These are phyloP conservation scores for Armadillidium nasatum DNA, from an alignment of 1,140 invertebrate species.

Conservation along the genomic window DNA sequence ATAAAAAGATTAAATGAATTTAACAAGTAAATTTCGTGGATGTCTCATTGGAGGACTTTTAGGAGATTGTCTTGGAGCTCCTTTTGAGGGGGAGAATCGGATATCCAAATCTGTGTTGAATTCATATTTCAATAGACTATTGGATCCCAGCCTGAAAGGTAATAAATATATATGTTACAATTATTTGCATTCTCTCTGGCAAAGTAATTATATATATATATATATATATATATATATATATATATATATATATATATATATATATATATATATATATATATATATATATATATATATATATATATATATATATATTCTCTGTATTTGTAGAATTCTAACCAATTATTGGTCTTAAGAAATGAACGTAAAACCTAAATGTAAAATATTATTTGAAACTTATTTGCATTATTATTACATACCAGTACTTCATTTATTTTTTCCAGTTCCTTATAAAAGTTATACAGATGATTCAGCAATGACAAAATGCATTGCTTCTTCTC, in stretches of 20 bases:
- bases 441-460: slow-evolving; percentile 60
- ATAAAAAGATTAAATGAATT: not conserved
- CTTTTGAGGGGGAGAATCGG: slow-evolving; percentile 60
- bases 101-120: slow-evolving; percentile 57
- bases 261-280: no score
- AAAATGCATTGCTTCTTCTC: slow-evolving; percentile 59
- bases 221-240: no score
- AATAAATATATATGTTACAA: slow-evolving; percentile 34
- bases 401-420: no score
- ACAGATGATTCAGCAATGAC: slow-evolving; percentile 78
- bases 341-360: no score
- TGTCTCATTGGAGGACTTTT: slow-evolving; percentile 62
- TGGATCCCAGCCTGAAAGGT: slow-evolving; percentile 58
- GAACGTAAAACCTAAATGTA: no score
- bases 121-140: slow-evolving; percentile 59
- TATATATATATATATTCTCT: no score
- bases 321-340: no score
- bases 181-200: no score
- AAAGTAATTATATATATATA: no score
- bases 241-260: no score
- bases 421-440: slow-evolving; percentile 28
- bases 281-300: no score
- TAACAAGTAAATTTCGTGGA: slow-evolving; percentile 60
- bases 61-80: slow-evolving; percentile 68
- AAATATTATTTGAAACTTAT: no score